phyloP scores from a whole-genome alignment of 1,140 invertebrate genomes.

The Bombus balteatus region DNA sequence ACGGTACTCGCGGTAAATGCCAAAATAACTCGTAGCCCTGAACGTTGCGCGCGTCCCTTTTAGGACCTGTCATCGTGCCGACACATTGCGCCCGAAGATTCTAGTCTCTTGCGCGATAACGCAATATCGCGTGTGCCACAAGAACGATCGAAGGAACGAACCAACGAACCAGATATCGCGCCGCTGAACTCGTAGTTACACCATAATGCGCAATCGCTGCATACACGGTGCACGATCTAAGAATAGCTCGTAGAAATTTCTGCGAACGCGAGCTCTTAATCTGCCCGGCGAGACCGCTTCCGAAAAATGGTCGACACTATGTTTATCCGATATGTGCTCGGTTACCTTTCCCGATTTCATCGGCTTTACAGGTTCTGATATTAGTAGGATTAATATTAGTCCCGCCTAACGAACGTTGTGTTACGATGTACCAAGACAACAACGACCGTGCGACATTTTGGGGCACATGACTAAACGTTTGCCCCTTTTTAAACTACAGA shows the following conservation, averaged over 20 bases:
- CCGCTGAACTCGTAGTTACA: slow-evolving; percentile 35
- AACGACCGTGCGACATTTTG: neutral
- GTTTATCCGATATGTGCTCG: neutral
- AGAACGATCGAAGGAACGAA: neutral
- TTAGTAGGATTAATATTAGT: too few relatives aligned
- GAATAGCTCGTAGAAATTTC: slow-evolving; percentile 32
- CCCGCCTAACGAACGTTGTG: too few relatives aligned
- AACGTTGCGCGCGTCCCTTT: slow-evolving; percentile 5
- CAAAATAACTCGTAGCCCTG: slow-evolving; percentile 20
- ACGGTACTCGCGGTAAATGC: too few relatives aligned
- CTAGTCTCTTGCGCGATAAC: slow-evolving; percentile 21
- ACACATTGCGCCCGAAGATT: neutral
- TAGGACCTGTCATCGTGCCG: slow-evolving; percentile 26
- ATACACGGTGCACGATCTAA: slow-evolving; percentile 20
- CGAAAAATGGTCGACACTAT: neutral
- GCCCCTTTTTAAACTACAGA: neutral
- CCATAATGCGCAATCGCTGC: slow-evolving; percentile 31
- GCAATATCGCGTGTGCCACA: slow-evolving; percentile 23
- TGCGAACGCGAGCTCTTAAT: slow-evolving; percentile 26
- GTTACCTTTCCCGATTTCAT: neutral
- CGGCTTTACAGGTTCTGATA: neutral
- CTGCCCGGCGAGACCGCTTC: neutral
- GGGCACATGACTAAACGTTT: slow-evolving; percentile 15
- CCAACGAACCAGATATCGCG: slow-evolving; percentile 10
- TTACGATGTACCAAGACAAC: neutral